Evolutionary conservation across 2,113 vertebrate genomes (phyloP).

Genomic region (Scopus umbretta): DNA sequence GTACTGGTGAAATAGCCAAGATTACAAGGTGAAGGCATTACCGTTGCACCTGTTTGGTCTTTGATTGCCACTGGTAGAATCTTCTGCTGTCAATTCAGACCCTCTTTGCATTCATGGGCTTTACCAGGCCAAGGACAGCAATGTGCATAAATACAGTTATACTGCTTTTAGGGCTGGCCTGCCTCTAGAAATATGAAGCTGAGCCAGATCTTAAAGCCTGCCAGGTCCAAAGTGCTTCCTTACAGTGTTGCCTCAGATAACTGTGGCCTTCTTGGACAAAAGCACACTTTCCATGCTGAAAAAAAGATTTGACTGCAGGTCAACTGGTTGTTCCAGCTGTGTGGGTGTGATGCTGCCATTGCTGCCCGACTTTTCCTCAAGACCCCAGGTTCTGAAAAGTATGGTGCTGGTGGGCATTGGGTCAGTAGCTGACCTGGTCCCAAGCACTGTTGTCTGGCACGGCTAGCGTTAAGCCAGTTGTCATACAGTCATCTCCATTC

Average conservation of each 20-base stretch:
- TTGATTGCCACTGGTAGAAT: not conserved
- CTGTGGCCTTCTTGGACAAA: not conserved
- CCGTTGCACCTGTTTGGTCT: not conserved
- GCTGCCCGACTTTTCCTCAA: not conserved
- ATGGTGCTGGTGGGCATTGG: not conserved
- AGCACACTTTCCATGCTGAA: not conserved
- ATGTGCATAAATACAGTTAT: not conserved
- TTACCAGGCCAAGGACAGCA: not conserved
- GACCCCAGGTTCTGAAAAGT: not conserved
- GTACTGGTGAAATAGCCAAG: not conserved
- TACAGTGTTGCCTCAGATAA: not conserved
- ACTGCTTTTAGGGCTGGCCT: not conserved
- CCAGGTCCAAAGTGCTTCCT: not conserved
- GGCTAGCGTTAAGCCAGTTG: not conserved
- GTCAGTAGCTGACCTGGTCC: not conserved
- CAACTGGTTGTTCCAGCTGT: not conserved
- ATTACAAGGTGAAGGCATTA: not conserved
- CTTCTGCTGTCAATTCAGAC: not conserved
- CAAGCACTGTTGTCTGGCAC: not conserved
- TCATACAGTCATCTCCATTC: not conserved
- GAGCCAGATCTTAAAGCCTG: not conserved
- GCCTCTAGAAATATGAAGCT: not conserved
- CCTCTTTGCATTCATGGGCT: not conserved
- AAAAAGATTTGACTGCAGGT: not conserved
- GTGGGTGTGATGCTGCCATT: not conserved